Percentiles rank a stretch among this genome's conserved stretches.
phyloP scores from a whole-genome alignment of 2,797 vertebrate genomes.

The Danio choprae region DNA sequence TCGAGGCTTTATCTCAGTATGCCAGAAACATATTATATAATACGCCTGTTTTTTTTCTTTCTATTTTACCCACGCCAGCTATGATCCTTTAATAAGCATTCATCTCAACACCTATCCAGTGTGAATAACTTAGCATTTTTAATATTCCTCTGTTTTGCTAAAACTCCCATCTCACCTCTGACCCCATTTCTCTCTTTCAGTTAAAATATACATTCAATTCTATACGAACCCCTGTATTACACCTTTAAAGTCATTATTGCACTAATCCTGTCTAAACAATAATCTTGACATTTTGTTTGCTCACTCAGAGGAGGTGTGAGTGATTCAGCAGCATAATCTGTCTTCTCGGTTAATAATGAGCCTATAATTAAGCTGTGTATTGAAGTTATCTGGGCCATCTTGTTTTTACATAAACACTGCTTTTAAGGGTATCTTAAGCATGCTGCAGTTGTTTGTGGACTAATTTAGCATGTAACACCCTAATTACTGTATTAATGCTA shows the following conservation, averaged over 20 bases:
- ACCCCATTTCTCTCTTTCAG: neutral
- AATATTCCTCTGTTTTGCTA: constrained; percentile 2
- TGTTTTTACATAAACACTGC: neutral
- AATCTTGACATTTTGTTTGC: neutral
- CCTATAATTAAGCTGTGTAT: neutral
- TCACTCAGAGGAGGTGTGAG: constrained; percentile 1
- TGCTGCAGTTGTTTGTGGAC: neutral
- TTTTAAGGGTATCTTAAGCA: neutral
- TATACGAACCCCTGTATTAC: neutral
- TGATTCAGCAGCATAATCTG: neutral
- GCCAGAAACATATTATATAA: neutral
- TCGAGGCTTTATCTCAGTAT: neutral
- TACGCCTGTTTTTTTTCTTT: neutral
- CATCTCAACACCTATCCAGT: neutral
- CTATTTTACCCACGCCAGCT: neutral
- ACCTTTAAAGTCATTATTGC: too few species aligned
- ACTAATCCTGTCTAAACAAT: neutral
- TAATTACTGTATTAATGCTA: too few species aligned
- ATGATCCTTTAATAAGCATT: constrained; percentile 12
- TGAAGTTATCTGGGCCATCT: neutral
- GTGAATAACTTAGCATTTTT: neutral
- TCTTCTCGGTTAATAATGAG: neutral
- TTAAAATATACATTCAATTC: neutral
- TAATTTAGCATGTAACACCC: too few species aligned
- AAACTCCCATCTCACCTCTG: neutral